These are phyloP conservation scores for Neopelma chrysocephalum DNA, from an alignment of 2,797 vertebrate genomes.

Conservation along the genomic window DNA sequence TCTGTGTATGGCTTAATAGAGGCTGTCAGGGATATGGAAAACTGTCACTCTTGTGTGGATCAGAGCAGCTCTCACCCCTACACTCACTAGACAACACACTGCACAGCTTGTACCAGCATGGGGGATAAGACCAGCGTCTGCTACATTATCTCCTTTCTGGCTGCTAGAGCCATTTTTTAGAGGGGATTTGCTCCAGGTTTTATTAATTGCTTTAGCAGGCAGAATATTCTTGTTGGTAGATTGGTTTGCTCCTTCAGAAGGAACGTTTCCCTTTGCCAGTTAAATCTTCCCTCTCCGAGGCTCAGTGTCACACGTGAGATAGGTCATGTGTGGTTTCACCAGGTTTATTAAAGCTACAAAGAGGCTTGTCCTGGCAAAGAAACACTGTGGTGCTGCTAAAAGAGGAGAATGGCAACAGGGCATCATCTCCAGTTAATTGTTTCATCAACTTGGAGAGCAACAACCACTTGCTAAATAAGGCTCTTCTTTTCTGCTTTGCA, in stretches of 20 bases:
- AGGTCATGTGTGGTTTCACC: neutral
- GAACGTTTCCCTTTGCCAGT: neutral
- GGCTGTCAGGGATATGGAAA: neutral
- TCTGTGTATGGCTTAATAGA: neutral
- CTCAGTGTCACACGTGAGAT: rapidly evolving
- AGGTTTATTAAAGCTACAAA: neutral
- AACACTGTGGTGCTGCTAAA: neutral
- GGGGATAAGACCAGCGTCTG: neutral
- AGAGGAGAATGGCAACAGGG: neutral
- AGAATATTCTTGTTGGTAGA: neutral
- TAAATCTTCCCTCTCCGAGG: neutral
- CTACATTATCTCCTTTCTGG: neutral
- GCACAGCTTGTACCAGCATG: neutral
- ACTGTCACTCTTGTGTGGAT: neutral
- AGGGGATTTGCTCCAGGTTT: neutral
- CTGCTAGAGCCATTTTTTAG: neutral
- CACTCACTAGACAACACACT: neutral
- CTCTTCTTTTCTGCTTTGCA: constrained; percentile 33
- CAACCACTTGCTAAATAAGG: neutral
- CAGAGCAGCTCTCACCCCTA: neutral
- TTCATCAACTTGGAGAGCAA: constrained; percentile 32
- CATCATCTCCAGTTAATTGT: constrained; percentile 41
- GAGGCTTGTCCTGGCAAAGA: neutral
- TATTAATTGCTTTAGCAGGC: neutral
- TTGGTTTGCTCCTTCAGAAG: neutral